These are phyloP conservation scores for Drosophila mayri DNA, from an alignment of 1,140 invertebrate species.

Conservation along the genomic window DNA sequence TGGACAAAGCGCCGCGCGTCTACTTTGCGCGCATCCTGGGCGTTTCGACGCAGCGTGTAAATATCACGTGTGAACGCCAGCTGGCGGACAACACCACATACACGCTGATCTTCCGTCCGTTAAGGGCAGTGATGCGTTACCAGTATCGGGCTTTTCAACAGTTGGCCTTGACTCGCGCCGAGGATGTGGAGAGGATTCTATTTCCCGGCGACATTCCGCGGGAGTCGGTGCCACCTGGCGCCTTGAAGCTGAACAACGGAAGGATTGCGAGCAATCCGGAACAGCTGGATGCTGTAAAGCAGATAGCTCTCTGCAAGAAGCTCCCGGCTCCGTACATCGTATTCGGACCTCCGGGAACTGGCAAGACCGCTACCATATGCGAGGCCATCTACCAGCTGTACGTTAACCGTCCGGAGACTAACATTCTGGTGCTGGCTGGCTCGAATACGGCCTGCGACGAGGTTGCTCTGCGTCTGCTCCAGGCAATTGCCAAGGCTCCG, in stretches of 20 bases:
- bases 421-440: conserved; percentile 89
- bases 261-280: conserved; percentile 86
- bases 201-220: conserved; percentile 54
- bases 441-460: conserved; percentile 93
- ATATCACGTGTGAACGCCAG: conserved; percentile 69
- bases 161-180: conserved; percentile 24
- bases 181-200: conserved; percentile 49
- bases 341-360: conserved; percentile 92
- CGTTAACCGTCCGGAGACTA: conserved; percentile 82
- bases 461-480: conserved; percentile 87
- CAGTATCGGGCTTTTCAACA: conserved; percentile 74
- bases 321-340: conserved; percentile 90
- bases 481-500: conserved; percentile 71
- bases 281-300: conserved; percentile 88
- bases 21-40: conserved; percentile 66
- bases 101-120: conserved; percentile 66
- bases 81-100: conserved; percentile 62
- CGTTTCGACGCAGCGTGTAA: conserved; percentile 64
- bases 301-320: conserved; percentile 87
- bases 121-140: conserved; percentile 65
- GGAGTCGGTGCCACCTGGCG: background rate
- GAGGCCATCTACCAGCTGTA: conserved; percentile 88
- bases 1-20: conserved; percentile 56
- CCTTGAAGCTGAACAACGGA: conserved; percentile 39
- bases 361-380: conserved; percentile 92